These are phyloP conservation scores for Alectura lathami DNA, from an alignment of 2,113 vertebrate species.

Conservation along the genomic window DNA sequence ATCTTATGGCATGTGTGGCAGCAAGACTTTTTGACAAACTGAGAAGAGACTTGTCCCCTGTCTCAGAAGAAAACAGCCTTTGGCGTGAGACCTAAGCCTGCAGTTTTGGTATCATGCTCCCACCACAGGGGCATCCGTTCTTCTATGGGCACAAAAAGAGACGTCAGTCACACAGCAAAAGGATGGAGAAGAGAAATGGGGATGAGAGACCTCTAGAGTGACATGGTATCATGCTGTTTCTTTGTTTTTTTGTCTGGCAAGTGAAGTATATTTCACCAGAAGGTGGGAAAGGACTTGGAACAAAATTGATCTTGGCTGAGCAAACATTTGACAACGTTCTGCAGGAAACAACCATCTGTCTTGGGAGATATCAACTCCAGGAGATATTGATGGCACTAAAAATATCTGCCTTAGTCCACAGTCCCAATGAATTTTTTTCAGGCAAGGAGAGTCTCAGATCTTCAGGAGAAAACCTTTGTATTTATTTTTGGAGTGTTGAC, in stretches of 20 bases:
- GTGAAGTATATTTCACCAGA: conserved; percentile 66
- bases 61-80: background rate
- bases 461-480: conserved; percentile 10
- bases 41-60: background rate
- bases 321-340: conserved; percentile 75
- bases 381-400: conserved; percentile 70
- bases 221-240: conserved; percentile 42
- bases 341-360: conserved; percentile 73
- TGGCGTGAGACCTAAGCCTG: background rate
- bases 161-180: background rate
- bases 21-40: background rate
- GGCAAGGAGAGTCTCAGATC: background rate
- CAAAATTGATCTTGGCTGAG: conserved; percentile 72
- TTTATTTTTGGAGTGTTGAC: conserved; percentile 31
- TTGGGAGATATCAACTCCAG: conserved; percentile 63
- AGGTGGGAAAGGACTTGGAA: conserved; percentile 74
- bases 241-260: conserved; percentile 73
- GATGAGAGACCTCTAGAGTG: background rate
- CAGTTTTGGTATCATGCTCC: background rate
- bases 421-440: background rate
- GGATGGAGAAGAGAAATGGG: background rate
- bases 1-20: background rate
- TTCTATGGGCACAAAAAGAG: background rate
- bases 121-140: background rate
- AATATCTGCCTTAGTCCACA: conserved; percentile 58